Conservation (phyloP, 2,113 vertebrate species). For the Saguinus imperator region DNA sequence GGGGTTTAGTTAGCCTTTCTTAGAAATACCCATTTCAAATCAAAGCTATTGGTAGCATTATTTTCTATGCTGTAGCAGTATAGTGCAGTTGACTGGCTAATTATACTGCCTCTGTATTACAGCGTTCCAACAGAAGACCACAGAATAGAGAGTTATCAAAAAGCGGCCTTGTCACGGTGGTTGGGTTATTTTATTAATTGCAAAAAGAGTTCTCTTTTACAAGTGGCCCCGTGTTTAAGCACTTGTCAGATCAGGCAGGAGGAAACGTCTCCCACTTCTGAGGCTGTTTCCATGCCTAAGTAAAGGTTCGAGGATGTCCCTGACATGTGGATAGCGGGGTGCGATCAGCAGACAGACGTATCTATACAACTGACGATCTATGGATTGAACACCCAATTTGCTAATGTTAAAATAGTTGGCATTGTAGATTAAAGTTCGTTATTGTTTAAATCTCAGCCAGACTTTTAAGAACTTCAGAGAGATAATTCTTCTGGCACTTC, state of each 20-base stretch:
- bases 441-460: not conserved
- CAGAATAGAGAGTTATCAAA: not conserved
- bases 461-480: not conserved
- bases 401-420: not conserved
- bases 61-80: not conserved
- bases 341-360: not conserved
- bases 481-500: not conserved
- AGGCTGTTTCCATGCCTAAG: not conserved
- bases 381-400: not conserved
- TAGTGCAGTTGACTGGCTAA: constrained; percentile 33
- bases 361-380: not conserved
- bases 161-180: not conserved
- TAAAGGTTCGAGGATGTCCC: not conserved
- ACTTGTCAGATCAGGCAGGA: constrained; percentile 10
- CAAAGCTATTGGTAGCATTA: not conserved
- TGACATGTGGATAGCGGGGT: not conserved
- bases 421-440: not conserved
- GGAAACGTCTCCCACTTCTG: not conserved
- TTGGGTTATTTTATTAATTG: constrained; percentile 34
- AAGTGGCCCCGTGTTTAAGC: not conserved
- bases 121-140: constrained; percentile 22
- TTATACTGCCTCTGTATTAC: not conserved
- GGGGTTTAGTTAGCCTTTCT: constrained; percentile 29
- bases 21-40: not conserved
- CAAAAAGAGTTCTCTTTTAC: not conserved